phyloP scores from a whole-genome alignment of 2,888 invertebrate genomes.

The Perizoma flavofasciatum region DNA sequence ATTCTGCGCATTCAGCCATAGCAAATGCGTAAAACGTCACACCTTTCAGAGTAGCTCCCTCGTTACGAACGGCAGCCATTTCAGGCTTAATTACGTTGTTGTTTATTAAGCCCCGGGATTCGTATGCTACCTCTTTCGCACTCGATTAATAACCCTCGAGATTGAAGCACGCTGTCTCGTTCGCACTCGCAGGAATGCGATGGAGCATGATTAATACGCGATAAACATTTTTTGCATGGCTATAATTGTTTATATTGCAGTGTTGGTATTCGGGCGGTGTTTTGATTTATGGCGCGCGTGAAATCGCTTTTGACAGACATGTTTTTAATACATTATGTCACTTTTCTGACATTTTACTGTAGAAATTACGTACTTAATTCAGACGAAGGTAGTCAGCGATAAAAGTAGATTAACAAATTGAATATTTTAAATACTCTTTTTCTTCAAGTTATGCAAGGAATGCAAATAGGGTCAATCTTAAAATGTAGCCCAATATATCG shows the following conservation, averaged over 20 bases:
- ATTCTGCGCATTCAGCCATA: neutral
- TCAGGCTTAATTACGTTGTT: slow-evolving; percentile 48
- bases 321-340: neutral
- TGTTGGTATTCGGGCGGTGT: slow-evolving; percentile 17
- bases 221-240: slow-evolving; percentile 21
- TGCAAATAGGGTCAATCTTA: too few relatives aligned
- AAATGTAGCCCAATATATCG: too few relatives aligned
- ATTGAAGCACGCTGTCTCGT: neutral
- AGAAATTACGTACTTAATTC: too few relatives aligned
- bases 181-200: slow-evolving; percentile 19
- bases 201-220: slow-evolving; percentile 18
- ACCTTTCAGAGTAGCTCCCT: slow-evolving; percentile 29
- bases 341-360: too few relatives aligned
- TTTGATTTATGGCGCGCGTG: slow-evolving; percentile 11
- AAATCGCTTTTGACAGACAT: neutral
- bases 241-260: slow-evolving; percentile 24
- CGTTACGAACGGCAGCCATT: slow-evolving; percentile 37
- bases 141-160: neutral
- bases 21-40: slow-evolving; percentile 1
- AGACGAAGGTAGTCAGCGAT: too few relatives aligned
- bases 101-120: slow-evolving; percentile 45
- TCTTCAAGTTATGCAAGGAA: too few relatives aligned
- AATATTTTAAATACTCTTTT: too few relatives aligned
- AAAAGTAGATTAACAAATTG: too few relatives aligned
- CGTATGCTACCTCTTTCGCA: slow-evolving; percentile 31